Evolutionary conservation across 2,888 invertebrate species (phyloP), one percentile per base, ranked within the genome.

Genomic region (Xiphydria camelus): DNA sequence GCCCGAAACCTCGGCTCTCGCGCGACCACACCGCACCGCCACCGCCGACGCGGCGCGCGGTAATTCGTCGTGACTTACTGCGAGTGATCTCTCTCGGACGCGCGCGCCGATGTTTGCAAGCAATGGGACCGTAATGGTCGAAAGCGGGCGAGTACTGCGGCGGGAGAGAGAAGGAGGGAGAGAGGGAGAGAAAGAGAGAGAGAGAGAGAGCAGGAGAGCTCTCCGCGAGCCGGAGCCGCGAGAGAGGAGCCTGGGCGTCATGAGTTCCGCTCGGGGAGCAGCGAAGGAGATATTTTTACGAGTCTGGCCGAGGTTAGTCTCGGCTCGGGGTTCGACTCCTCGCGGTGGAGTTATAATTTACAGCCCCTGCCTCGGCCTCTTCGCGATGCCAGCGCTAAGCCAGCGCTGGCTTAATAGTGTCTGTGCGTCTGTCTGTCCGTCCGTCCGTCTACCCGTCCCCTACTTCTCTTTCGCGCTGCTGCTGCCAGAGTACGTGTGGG

Each of bases 311-410:
- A 47, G 35, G 50, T 41, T 45, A 42, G 45, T 40, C 49, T 45
- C 64, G 55, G 62, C 59, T 57, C 51, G 51, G 45, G 15, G 63
- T 68, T 69, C 66, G 70, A 68, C 66, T 69, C 65, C 68, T 70
- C 70, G 67, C 68, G 65, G 68, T 70, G 68, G 70, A 71, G 66
- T 70, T 72, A 72, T 71, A 64, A 70, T 70, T 70, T 68, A 71
- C 71, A 70, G 66, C 66, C 69, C 64, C 34, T 34, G 34, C 34
- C 34, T 34, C 34, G 15, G 9, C 34, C 19, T 10, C 34, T 18
- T 34, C 34, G 47, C 57, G 61, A 29, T 29, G 29, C 29, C 29
- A 29, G n/a, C 58, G 60, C 59, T 55, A 54, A 58, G 55, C 55
- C 49, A 44, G 49, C 31, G 50, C 51, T 26, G 5, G 33, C 51